Percentiles rank a stretch among this genome's conserved stretches.
Evolutionary conservation across 2,797 vertebrate genomes (phyloP).

Genomic region (Poeciliopsis infans): DNA sequence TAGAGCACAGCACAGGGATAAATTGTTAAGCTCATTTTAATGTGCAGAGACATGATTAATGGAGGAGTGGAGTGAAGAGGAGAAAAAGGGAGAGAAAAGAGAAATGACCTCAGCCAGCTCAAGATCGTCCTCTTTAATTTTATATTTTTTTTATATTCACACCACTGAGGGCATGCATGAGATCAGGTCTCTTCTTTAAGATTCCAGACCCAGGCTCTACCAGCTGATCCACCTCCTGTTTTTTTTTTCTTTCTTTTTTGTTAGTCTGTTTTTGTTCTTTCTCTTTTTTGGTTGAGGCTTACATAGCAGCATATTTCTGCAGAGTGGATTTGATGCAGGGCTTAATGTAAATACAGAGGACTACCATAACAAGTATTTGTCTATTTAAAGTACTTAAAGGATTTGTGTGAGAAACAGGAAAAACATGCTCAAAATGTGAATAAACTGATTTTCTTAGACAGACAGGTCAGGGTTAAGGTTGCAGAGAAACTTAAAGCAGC

Average conservation of each 20-base stretch:
- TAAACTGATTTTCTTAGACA: conserved; percentile 11
- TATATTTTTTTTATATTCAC: conserved; percentile 32
- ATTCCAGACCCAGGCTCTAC: conserved; percentile 36
- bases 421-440: conserved; percentile 30
- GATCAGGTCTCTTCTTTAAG: conserved; percentile 48
- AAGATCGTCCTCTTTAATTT: conserved; percentile 50
- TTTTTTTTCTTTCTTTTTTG: conserved; percentile 11
- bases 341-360: conserved; percentile 46
- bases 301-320: conserved; percentile 49
- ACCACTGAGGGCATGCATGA: conserved; percentile 51
- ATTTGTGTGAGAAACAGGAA: conserved; percentile 21
- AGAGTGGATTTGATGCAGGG: conserved; percentile 50
- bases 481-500: neutral
- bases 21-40: conserved; percentile 68
- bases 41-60: conserved; percentile 71
- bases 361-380: conserved; percentile 53
- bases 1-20: conserved; percentile 50
- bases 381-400: conserved; percentile 38
- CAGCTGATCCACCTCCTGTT: conserved; percentile 40
- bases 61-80: conserved; percentile 18
- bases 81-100: conserved; percentile 8
- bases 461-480: neutral
- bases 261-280: neutral
- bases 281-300: conserved; percentile 47
- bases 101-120: conserved; percentile 38